Evolutionary conservation across 2,888 invertebrate species (phyloP), one percentile per base, ranked within the genome.

Genomic region (Hedya salicella): DNA sequence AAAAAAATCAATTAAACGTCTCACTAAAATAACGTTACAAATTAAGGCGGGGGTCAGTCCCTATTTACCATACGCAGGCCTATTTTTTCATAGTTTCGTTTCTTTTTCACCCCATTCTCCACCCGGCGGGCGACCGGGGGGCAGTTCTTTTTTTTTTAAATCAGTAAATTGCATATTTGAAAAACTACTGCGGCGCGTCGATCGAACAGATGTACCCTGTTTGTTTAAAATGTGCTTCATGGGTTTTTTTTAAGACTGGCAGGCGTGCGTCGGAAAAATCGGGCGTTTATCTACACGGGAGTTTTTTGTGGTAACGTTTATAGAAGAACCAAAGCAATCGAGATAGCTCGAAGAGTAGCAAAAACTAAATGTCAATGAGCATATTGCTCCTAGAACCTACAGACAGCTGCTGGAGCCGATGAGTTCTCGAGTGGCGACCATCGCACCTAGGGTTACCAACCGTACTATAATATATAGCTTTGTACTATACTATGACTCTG

Each of bases 161-260:
- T 91, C 90, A 89, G 88, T 88, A 91, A 91, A 91, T 90, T 91
- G 90, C 90, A 90, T 91, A 91, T 91, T 89, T 89, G 89, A 89
- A 89, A 91, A 90, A 91, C 89, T 91, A 90, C 86, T 82, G 81
- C 72, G 72, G 72, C 70, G 69, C 63, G 70, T 75, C 79, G 78
- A 81, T 79, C 79, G 78, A 75, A 75, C 77, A 71, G 72, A 73
- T 73, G 71, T 73, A 73, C 73, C 70, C 71, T 69, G 66, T 57
- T 66, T 67, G 65, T 69, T 71, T 73, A 53, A 70, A 60, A 57
- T 70, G 61, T 70, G 71, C 68, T 71, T 61, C 69, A 66, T 71
- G 71, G 73, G 69, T 67, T 46, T 65, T 61, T n/a, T 61, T 44
- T 46, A 32, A 64, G 50, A 64, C 57, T 63, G 62, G 17, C 17